Evolutionary conservation across 2,888 invertebrate species (phyloP), one percentile per base, ranked within the genome.

Genomic region (Pristionchus japonicus): DNA sequence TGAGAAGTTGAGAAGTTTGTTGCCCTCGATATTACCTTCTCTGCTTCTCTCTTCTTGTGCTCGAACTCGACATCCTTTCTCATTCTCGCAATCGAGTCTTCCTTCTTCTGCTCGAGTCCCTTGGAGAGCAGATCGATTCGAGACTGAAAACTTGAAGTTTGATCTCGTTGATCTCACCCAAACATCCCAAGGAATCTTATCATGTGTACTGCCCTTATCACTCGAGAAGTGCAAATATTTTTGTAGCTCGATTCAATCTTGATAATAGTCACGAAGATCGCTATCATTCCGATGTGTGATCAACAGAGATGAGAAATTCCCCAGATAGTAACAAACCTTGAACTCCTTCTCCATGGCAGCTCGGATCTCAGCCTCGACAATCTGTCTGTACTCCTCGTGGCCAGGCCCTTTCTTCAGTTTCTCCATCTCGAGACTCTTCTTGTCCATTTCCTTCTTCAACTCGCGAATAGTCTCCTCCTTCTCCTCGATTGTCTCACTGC

Each of bases 41-140:
- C 90, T n/a, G 88, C 34, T 1, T 88, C 87, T 34, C 89, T 67
- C 20, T 89, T 88, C 74, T 90, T 90, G 37, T 89, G 88, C 47
- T 93, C 93, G 37, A 88, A 89, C 52, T 93, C 92, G 6, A 92
- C 87, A 13, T 93, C 92, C 52, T 92, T 93, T 49, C 91, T 89
- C 27, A 91, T 87, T 40, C 91, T 88, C 34, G 90, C 89, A 31
- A 93, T 88, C 15, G 91, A 90, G 23, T 92, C 92, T 37, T 92
- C 91, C 61, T 92, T 92, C 87, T 92, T 92, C 86, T 91, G 90
- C 83, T 93, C 93, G 7, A 93, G 88, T 6, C 93, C 93, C 52
- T 92, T 91, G 2, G 93, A 88, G 20, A 93, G 90, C 37, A 92
- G 88, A 43, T 92, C 92, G 84, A 90, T 92, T 31, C 92, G 90